Percentiles rank a stretch among this genome's conserved stretches.
Conservation (phyloP, 2,797 vertebrate species). For the Sciurus vulgaris region DNA sequence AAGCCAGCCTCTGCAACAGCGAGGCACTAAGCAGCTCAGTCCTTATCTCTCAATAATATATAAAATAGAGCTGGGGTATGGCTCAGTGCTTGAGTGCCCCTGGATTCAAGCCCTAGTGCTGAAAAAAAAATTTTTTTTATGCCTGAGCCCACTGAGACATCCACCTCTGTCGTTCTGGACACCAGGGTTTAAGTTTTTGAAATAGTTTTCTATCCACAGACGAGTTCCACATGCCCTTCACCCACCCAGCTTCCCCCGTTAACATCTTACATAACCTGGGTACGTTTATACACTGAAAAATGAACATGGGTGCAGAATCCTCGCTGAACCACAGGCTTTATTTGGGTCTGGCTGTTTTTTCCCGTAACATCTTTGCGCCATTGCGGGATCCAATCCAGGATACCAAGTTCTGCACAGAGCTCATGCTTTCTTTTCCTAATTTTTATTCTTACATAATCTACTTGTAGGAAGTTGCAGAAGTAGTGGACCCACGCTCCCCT, state of each 20-base stretch:
- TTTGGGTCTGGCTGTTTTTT: not conserved
- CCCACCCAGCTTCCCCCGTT: not conserved
- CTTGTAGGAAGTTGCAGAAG: constrained; percentile 49
- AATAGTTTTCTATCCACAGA: not conserved
- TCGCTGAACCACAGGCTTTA: not conserved
- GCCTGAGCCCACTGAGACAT: not conserved
- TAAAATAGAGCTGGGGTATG: too few species aligned
- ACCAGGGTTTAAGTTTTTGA: not conserved
- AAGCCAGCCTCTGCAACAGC: too few species aligned
- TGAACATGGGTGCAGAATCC: constrained; percentile 29
- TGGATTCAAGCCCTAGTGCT: too few species aligned
- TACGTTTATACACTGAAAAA: constrained; percentile 53
- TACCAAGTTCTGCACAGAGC: constrained; percentile 7
- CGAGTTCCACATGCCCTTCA: not conserved
- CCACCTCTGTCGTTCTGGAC: not conserved
- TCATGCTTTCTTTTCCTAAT: not conserved
- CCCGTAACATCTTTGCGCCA: constrained; percentile 1
- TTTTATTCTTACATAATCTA: constrained; percentile 14
- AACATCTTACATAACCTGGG: not conserved
- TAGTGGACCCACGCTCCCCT: not conserved
- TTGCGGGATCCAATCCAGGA: constrained; percentile 20
- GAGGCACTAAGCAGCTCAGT: too few species aligned
- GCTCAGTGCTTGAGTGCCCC: too few species aligned
- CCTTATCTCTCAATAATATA: too few species aligned
- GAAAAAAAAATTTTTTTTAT: too few species aligned